Evolutionary conservation across 2,797 vertebrate genomes (phyloP), one percentile per base, ranked within the genome.

Genomic region (Setipinna tenuifilis): DNA sequence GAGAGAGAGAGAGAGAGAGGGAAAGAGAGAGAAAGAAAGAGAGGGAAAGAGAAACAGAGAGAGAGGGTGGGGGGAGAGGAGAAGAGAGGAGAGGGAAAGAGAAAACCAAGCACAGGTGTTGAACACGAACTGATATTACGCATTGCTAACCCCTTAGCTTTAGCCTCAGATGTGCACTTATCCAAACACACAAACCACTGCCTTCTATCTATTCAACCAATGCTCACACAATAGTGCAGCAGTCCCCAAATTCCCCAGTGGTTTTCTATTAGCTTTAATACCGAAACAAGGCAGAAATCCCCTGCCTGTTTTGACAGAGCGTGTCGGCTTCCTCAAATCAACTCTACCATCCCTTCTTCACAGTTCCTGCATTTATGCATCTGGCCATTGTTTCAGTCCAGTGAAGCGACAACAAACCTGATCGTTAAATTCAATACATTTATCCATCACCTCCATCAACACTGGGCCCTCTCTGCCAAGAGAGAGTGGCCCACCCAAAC

Each of bases 391-490:
- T 88, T 65, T 68, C 31, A 84, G 80, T 82, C 83, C 41, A 75
- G 11, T 31, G 80, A 87, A 86, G 84, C 81, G 48, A 82, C 84
- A 83, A 83, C 78, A 62, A 80, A 86, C 83, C 81, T 82, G 86
- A 90, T 83, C 23, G 12, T 87, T 88, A 84, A 88, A 86, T 86
- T 84, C 62, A 0, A 90, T 87, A 89, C 44, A 85, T 89, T 90
- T 25, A 68, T 0, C 17, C 83, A 0, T 62, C 44, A 6, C 25
- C 44, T 25, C 25, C 23, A n/a, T 75, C 48, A 83, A 83, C 83
- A 25, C 25, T 7, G 83, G 12, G 17, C 58, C 65, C 61, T 25
- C 50, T 83, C 86, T 28, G n/a, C 71, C 82, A 82, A 35, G 78
- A 81, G 81, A 80, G 50, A 0, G 31, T 81, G 46, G 81, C 31